A percentile compares a stretch with the other conserved stretches of the same genome.
Evolutionary conservation across 2,888 invertebrate species (phyloP).

Genomic region (Loripinus fragilis): DNA sequence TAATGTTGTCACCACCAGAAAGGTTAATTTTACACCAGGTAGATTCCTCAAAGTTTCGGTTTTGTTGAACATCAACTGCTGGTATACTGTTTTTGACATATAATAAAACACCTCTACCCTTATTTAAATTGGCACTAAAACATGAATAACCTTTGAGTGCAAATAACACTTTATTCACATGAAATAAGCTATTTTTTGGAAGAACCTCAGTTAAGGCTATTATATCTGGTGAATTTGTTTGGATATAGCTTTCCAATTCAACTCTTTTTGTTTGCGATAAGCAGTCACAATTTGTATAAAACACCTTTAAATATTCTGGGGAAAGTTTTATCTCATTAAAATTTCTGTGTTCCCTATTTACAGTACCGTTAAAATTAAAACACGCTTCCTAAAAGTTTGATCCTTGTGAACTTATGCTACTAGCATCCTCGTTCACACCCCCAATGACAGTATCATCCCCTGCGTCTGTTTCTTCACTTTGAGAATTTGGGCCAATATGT

Average conservation of each 20-base stretch:
- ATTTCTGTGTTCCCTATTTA: neutral
- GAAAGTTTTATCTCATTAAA: neutral
- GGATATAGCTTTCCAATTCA: neutral
- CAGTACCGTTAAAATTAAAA: constrained; percentile 6
- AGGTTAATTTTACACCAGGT: constrained; percentile 10
- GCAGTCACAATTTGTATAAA: neutral
- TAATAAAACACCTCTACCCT: constrained; percentile 1
- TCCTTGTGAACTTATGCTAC: neutral
- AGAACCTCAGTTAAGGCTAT: neutral
- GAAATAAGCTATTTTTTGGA: neutral
- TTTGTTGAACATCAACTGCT: neutral
- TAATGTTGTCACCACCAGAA: neutral
- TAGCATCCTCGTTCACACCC: neutral
- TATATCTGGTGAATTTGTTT: neutral
- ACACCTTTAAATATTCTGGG: neutral
- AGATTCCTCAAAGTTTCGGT: neutral
- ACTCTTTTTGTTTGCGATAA: neutral
- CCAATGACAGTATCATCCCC: neutral
- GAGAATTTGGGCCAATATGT: neutral
- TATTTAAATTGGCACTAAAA: neutral
- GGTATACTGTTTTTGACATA: neutral
- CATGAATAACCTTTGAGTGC: neutral
- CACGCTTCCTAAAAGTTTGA: neutral
- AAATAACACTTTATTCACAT: neutral
- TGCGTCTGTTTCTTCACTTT: neutral